Conservation (phyloP, 2,797 vertebrate genomes). For the Sylvia borin region DNA sequence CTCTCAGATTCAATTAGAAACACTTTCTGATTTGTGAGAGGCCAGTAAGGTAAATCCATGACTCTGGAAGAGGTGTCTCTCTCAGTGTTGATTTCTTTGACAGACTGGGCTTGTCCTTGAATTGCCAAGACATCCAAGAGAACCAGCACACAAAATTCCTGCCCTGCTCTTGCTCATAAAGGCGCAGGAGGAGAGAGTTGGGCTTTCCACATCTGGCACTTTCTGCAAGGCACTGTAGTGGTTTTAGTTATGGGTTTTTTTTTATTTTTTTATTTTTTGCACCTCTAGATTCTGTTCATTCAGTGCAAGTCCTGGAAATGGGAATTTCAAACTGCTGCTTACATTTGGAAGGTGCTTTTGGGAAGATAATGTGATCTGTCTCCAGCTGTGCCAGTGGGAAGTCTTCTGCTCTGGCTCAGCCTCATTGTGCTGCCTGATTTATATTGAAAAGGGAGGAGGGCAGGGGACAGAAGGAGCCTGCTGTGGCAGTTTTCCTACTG, state of each 20-base stretch:
- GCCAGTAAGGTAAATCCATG: background rate
- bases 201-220: background rate
- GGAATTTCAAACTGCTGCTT: background rate
- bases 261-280: background rate
- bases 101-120: background rate
- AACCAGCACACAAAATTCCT: background rate
- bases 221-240: background rate
- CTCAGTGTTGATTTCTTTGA: background rate
- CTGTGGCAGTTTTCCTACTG: background rate
- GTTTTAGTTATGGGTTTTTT: background rate
- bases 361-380: background rate
- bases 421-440: background rate
- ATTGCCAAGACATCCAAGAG: background rate
- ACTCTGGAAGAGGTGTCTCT: background rate
- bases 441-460: background rate
- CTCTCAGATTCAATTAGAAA: background rate
- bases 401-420: background rate
- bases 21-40: background rate
- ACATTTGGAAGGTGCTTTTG: background rate
- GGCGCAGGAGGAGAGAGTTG: fast-evolving
- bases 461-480: background rate
- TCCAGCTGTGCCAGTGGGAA: background rate
- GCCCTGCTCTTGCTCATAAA: background rate
- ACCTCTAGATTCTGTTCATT: background rate
- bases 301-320: background rate